phyloP scores from a whole-genome alignment of 2,888 invertebrate genomes.

The Timandra comae region DNA sequence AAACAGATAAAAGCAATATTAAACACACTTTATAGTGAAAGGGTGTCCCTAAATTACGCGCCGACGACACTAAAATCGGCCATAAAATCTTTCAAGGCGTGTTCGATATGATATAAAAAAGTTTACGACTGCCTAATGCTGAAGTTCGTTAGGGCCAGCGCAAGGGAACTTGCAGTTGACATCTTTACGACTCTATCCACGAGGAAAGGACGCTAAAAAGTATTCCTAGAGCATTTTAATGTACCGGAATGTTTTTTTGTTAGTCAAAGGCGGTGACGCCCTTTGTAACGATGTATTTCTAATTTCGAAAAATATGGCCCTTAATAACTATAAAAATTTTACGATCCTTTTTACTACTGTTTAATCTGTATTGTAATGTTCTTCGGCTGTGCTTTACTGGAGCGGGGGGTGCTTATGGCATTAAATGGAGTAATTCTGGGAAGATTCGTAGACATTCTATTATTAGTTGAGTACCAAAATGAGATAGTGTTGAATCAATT shows the following conservation, averaged over 20 bases:
- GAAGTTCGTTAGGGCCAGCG: conserved; percentile 46
- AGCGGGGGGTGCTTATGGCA: conserved; percentile 29
- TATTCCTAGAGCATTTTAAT: conserved; percentile 45
- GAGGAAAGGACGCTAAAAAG: conserved; percentile 45
- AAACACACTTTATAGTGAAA: conserved; percentile 2
- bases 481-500: too few species aligned
- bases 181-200: conserved; percentile 62
- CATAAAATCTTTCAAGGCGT: conserved; percentile 20
- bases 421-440: conserved; percentile 22
- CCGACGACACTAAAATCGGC: conserved; percentile 8
- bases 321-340: conserved; percentile 62
- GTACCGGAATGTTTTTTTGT: conserved; percentile 48
- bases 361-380: conserved; percentile 63
- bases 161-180: conserved; percentile 37
- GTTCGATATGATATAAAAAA: conserved; percentile 23
- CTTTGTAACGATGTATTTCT: conserved; percentile 51
- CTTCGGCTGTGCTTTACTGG: conserved; percentile 46
- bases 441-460: conserved; percentile 11
- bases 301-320: conserved; percentile 61
- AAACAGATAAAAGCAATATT: conserved; percentile 41
- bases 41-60: conserved; percentile 7
- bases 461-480: conserved; percentile 12
- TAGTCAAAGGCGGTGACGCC: conserved; percentile 48
- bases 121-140: conserved; percentile 49
- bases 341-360: conserved; percentile 67